Conservation (phyloP, 2,797 vertebrate genomes). For the Enteromius trimaculatus region DNA sequence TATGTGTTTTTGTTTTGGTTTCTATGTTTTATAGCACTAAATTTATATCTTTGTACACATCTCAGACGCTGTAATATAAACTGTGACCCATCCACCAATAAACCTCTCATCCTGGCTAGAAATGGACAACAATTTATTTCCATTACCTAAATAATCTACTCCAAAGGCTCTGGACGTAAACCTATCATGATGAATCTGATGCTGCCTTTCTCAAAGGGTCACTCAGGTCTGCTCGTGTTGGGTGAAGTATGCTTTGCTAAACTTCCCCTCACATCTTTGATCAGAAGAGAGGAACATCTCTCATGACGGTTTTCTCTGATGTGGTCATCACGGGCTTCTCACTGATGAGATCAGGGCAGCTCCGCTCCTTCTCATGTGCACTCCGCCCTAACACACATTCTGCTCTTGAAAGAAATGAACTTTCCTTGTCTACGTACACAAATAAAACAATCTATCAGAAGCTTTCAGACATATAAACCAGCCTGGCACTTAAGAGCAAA, state of each 20-base stretch:
- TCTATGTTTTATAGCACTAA: neutral
- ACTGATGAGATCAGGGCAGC: constrained; percentile 19
- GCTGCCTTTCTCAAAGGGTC: constrained; percentile 30
- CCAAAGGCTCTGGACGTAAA: constrained; percentile 29
- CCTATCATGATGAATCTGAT: constrained; percentile 31
- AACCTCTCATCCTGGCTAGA: neutral
- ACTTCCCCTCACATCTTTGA: constrained; percentile 46
- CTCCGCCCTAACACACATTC: constrained; percentile 1
- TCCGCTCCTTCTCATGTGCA: constrained; percentile 10
- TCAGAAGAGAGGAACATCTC: constrained; percentile 42
- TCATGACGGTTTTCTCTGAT: constrained; percentile 36
- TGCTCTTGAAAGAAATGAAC: constrained; percentile 6
- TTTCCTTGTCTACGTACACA: constrained; percentile 1
- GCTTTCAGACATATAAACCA: neutral
- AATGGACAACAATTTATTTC: constrained; percentile 17
- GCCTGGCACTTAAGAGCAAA: neutral
- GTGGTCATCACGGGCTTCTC: constrained; percentile 32
- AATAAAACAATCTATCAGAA: constrained; percentile 19
- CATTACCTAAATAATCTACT: constrained; percentile 18
- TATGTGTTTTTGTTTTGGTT: neutral
- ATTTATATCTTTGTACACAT: neutral
- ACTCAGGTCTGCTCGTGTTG: constrained; percentile 34
- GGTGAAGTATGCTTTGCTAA: constrained; percentile 39
- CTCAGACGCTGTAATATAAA: neutral
- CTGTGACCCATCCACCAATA: neutral